These are phyloP conservation scores for Catocala fraxini DNA, from an alignment of 2,888 invertebrate species.

Conservation along the genomic window DNA sequence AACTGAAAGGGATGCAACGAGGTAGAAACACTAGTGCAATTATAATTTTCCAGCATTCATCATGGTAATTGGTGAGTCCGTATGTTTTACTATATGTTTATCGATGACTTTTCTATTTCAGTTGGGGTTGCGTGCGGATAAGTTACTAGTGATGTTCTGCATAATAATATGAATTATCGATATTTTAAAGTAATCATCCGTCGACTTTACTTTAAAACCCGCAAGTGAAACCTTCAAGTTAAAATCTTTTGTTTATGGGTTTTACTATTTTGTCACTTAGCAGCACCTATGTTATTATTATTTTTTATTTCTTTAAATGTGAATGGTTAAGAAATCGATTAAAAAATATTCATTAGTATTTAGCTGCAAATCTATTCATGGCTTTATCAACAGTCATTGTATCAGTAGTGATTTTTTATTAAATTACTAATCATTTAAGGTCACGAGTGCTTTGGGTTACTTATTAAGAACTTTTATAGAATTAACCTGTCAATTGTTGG, in stretches of 20 bases:
- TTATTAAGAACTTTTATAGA: too few species aligned
- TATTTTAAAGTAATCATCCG: background rate
- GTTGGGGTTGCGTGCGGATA: slow-evolving; percentile 46
- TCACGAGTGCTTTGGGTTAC: too few species aligned
- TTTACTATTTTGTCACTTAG: background rate
- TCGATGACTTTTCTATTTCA: slow-evolving; percentile 59
- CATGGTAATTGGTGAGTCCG: slow-evolving; percentile 64
- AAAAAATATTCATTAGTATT: too few species aligned
- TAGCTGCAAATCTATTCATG: too few species aligned
- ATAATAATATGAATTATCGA: slow-evolving; percentile 7
- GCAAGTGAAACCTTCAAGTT: too few species aligned
- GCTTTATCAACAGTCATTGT: too few species aligned
- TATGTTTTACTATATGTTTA: slow-evolving; percentile 64
- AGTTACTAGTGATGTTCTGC: slow-evolving; percentile 44
- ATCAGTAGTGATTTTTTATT: too few species aligned
- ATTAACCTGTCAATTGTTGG: too few species aligned
- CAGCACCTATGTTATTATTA: background rate
- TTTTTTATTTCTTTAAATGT: background rate
- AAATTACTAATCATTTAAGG: too few species aligned
- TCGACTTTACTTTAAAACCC: too few species aligned
- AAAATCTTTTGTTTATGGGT: too few species aligned
- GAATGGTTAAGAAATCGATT: too few species aligned
- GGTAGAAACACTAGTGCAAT: slow-evolving; percentile 55
- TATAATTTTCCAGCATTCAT: slow-evolving; percentile 66
- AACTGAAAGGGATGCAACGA: slow-evolving; percentile 52